Evolutionary conservation across 2,888 invertebrate species (phyloP).

Genomic region (Oithona nana): DNA sequence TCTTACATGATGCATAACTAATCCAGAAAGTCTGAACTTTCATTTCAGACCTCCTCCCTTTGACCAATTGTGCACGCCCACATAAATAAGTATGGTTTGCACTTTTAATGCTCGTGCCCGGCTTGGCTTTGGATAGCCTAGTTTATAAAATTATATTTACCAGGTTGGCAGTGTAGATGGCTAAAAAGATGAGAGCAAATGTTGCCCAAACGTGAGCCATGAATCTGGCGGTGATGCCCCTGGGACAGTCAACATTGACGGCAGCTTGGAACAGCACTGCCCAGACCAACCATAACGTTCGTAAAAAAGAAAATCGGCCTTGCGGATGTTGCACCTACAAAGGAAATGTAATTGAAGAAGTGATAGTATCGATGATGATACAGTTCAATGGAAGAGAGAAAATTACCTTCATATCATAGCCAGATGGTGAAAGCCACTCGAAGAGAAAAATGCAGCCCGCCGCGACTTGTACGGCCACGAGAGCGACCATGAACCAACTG

Average conservation of each 20-base stretch:
- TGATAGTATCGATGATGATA: no score
- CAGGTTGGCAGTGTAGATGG: constrained; percentile 97
- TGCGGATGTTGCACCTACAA: constrained; percentile 33
- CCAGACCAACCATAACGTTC: constrained; percentile 99
- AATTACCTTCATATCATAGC: constrained; percentile 66
- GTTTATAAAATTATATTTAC: no score
- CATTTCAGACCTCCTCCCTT: no score
- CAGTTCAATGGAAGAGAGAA: background rate
- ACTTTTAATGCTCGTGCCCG: no score
- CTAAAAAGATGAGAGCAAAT: constrained; percentile 95
- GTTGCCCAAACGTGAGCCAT: constrained; percentile 97
- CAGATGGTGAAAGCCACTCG: constrained; percentile 89
- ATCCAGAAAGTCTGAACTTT: no score
- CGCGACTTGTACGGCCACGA: constrained; percentile 85
- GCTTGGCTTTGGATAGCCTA: no score
- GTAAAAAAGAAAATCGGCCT: constrained; percentile 80
- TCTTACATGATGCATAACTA: no score
- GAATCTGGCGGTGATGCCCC: constrained; percentile 40
- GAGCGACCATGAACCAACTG: constrained; percentile 90
- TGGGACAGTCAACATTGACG: constrained; percentile 86
- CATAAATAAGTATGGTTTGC: no score
- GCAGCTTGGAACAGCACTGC: constrained; percentile 93
- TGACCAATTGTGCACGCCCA: no score
- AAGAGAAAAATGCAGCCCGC: constrained; percentile 88
- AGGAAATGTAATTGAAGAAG: background rate